phyloP scores from a whole-genome alignment of 2,888 invertebrate species.

The Lottia gigantea region DNA sequence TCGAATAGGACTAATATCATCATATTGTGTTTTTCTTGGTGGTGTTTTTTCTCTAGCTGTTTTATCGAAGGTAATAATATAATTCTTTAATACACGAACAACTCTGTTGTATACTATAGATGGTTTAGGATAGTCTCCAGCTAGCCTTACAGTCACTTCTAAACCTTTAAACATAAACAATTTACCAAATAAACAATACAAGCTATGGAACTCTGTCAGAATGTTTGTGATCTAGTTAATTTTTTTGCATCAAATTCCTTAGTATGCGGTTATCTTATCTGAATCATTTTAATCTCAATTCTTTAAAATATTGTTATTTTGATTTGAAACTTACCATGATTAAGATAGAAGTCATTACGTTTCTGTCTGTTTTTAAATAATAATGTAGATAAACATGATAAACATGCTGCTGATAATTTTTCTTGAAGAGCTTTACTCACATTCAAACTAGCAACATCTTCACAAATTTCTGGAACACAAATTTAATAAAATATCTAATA shows the following conservation, averaged over 20 bases:
- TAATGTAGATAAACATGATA: not conserved
- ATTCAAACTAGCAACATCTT: not conserved
- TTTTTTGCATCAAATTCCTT: too few relatives aligned
- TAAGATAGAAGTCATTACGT: not conserved
- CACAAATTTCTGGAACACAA: not conserved
- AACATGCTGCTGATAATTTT: not conserved
- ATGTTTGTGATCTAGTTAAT: too few relatives aligned
- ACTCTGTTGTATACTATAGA: not conserved
- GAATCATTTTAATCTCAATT: too few relatives aligned
- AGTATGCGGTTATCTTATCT: too few relatives aligned
- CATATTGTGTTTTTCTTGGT: not conserved
- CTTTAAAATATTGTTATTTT: too few relatives aligned
- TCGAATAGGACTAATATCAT: not conserved
- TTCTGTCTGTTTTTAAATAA: not conserved
- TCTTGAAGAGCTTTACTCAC: not conserved
- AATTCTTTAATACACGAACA: not conserved
- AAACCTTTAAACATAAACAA: not conserved
- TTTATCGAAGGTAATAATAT: not conserved
- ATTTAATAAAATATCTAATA: not conserved
- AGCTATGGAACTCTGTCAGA: too few relatives aligned
- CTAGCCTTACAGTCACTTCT: not conserved
- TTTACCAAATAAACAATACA: too few relatives aligned
- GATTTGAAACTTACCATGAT: conserved; percentile 1
- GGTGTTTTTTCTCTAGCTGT: not conserved
- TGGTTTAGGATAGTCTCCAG: not conserved